phyloP scores from a whole-genome alignment of 2,797 vertebrate genomes.

The Tokudaia tokunoshimensis region DNA sequence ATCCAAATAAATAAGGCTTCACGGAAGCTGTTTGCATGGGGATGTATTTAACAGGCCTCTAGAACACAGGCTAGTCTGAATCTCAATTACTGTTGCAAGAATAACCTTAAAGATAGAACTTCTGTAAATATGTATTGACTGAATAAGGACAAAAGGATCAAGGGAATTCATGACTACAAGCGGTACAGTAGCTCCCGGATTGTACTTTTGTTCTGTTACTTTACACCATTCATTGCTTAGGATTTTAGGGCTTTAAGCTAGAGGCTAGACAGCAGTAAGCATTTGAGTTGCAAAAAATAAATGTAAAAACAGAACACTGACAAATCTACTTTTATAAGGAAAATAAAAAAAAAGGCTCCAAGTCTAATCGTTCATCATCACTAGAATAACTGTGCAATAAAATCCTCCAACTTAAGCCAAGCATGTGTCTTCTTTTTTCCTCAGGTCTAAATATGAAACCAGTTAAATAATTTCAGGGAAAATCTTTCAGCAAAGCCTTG shows the following conservation, averaged over 20 bases:
- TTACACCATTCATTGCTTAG: constrained; percentile 30
- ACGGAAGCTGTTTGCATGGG: not conserved
- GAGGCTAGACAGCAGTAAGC: not conserved
- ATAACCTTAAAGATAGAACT: not conserved
- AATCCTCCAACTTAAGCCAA: constrained; percentile 53
- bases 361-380: constrained; percentile 61
- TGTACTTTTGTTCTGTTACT: constrained; percentile 42
- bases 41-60: not conserved
- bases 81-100: constrained; percentile 17
- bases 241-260: constrained; percentile 18
- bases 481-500: constrained; percentile 12
- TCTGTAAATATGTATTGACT: not conserved
- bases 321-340: constrained; percentile 60
- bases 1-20: not conserved
- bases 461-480: constrained; percentile 19
- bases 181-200: not conserved
- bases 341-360: constrained; percentile 41
- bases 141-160: constrained; percentile 41
- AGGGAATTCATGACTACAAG: not conserved
- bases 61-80: not conserved
- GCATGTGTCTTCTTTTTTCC: not conserved
- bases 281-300: constrained; percentile 67
- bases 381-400: constrained; percentile 64
- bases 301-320: constrained; percentile 37
- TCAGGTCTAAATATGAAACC: constrained; percentile 52